A percentile compares a stretch with the other conserved stretches of the same genome.
These are phyloP conservation scores for Nasonia oneida DNA, from an alignment of 2,888 invertebrate genomes.

Conservation along the genomic window DNA sequence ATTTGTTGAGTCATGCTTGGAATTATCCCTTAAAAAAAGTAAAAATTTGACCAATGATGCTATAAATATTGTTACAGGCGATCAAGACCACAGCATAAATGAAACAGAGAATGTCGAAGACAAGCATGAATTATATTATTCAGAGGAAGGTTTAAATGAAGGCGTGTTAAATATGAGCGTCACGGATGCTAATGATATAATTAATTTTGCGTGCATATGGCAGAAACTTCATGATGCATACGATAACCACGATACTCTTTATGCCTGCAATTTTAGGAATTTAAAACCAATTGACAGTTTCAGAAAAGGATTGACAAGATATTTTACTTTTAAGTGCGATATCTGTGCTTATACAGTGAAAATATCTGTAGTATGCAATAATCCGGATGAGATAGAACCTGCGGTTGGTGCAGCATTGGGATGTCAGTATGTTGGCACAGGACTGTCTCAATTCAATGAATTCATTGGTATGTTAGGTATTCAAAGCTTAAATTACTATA, in stretches of 20 bases:
- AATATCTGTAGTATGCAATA: background rate
- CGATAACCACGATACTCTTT: background rate
- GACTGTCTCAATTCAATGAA: constrained; percentile 17
- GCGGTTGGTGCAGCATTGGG: background rate
- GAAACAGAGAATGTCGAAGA: background rate
- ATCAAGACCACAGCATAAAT: background rate
- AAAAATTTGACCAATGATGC: too few relatives aligned
- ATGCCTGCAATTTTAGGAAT: constrained; percentile 12
- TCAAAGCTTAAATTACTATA: background rate
- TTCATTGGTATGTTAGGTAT: background rate
- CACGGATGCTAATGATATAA: background rate
- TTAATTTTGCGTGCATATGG: background rate
- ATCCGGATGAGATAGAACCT: background rate
- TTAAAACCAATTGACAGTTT: background rate
- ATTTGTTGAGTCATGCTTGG: too few relatives aligned
- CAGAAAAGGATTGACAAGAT: too few relatives aligned
- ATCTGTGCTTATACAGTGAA: background rate
- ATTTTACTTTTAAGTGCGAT: too few relatives aligned
- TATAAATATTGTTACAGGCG: too few relatives aligned
- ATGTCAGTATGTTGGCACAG: background rate
- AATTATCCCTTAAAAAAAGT: too few relatives aligned
- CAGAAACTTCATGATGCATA: background rate
- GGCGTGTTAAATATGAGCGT: background rate
- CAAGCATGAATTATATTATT: background rate
- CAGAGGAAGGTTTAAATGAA: background rate